These are phyloP conservation scores for Pyrrhosoma nymphula DNA, from an alignment of 2,888 invertebrate species.

Conservation along the genomic window DNA sequence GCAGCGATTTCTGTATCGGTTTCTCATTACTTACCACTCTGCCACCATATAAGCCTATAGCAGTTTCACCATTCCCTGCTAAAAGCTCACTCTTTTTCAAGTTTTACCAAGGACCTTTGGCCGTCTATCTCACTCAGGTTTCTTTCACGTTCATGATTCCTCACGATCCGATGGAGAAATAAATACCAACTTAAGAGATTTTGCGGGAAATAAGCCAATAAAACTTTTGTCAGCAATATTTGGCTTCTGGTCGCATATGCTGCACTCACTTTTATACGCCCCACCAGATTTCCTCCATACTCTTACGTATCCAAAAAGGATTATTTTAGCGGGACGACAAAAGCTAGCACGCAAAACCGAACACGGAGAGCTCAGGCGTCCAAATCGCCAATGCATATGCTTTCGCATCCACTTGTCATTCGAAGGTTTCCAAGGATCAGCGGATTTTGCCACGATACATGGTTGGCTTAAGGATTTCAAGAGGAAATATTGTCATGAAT, in stretches of 20 bases:
- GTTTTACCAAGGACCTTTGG: not conserved
- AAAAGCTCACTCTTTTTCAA: constrained; percentile 12
- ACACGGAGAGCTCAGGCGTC: not conserved
- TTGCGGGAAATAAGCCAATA: constrained; percentile 43
- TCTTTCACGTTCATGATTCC: not conserved
- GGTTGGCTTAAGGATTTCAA: too few relatives aligned
- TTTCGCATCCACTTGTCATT: not conserved
- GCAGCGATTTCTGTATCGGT: constrained; percentile 2
- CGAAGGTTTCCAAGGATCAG: not conserved
- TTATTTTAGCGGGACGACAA: not conserved
- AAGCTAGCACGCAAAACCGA: not conserved
- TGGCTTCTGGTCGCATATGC: constrained; percentile 29
- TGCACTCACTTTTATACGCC: not conserved
- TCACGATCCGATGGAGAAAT: not conserved
- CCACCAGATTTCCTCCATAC: not conserved
- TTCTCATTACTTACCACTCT: not conserved
- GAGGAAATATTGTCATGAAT: too few relatives aligned
- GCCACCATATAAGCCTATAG: not conserved
- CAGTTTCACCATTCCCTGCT: not conserved
- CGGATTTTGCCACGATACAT: too few relatives aligned
- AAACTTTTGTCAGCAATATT: constrained; percentile 50
- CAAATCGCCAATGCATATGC: not conserved
- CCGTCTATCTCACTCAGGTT: constrained; percentile 11
- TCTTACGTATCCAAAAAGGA: not conserved
- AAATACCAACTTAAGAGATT: constrained; percentile 25